These are phyloP conservation scores for Rallus crepitans DNA, from an alignment of 2,797 vertebrate species.

Conservation along the genomic window DNA sequence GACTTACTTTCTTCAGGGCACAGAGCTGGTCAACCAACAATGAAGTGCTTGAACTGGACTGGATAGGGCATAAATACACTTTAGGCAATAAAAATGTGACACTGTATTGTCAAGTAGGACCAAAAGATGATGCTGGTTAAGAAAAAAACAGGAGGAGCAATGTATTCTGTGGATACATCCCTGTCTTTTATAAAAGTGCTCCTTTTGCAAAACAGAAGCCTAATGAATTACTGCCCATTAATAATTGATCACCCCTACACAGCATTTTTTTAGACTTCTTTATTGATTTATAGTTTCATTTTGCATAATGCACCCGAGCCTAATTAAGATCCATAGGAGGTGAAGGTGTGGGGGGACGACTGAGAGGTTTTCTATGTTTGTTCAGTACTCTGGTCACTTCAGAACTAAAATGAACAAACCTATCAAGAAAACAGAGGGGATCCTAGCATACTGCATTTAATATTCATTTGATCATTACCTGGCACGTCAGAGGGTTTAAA, in stretches of 20 bases:
- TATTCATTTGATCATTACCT: background rate
- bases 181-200: background rate
- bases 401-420: background rate
- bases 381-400: background rate
- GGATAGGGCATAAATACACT: background rate
- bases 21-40: background rate
- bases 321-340: background rate
- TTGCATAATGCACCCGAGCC: background rate
- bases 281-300: conserved; percentile 23
- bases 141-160: background rate
- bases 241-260: background rate
- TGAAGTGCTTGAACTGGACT: rapidly evolving
- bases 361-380: background rate
- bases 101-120: rapidly evolving
- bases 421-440: background rate
- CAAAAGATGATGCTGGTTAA: background rate
- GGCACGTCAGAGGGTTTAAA: background rate
- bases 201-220: background rate
- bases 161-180: background rate
- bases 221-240: conserved; percentile 28
- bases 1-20: background rate
- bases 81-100: background rate
- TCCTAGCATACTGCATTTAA: background rate
- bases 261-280: background rate
- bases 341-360: background rate